Evolutionary conservation across 2,797 vertebrate genomes (phyloP), one percentile per base, ranked within the genome.

Genomic region (Pteronotus mesoamericanus): DNA sequence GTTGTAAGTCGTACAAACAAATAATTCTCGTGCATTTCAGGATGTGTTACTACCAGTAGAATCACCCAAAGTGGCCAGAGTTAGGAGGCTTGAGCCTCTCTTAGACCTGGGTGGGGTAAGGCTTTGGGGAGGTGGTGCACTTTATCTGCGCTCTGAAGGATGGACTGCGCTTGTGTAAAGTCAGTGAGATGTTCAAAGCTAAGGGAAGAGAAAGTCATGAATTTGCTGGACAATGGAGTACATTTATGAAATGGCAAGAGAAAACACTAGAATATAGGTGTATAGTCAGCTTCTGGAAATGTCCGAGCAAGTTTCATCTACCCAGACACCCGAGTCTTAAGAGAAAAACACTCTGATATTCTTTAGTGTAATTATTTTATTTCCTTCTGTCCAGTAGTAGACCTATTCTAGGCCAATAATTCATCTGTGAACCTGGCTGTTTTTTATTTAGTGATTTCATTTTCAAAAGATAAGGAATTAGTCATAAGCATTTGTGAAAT

Each of bases 381-480:
- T 80, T 72, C 79, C 82, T 88, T 93, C 29, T 86, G 44, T 89
- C 5, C 11, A 21, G 32, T 88, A 94, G 21, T 77, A 21, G 53
- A 10, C 34, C 48, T 83, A 34, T 77, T 53, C 26, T 53, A 69
- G 16, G 29, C 16, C 64, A 83, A 16, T 66, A 68, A 86, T 68
- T 87, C 21, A 64, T 68, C 79, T 86, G n/a, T 91, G 34, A 9
- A 22, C 11, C 32, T 84, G 68, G 34, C 21, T 57, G 51, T 16
- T 83, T 84, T 72, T 95, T 59, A 86, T 80, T 75, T 87, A 26
- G 44, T 91, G 89, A 51, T 96, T 59, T 14, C 46, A 82, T 77
- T 95, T 93, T 86, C 39, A 91, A 86, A 94, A 92, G 29, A 80
- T 22, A 83, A 26, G 39, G 18, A 5, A 93, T 96, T 90, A 80